Base-by-base conservation (phyloP, 2,113 vertebrate genomes). In the Seriola dumerili region DNA sequence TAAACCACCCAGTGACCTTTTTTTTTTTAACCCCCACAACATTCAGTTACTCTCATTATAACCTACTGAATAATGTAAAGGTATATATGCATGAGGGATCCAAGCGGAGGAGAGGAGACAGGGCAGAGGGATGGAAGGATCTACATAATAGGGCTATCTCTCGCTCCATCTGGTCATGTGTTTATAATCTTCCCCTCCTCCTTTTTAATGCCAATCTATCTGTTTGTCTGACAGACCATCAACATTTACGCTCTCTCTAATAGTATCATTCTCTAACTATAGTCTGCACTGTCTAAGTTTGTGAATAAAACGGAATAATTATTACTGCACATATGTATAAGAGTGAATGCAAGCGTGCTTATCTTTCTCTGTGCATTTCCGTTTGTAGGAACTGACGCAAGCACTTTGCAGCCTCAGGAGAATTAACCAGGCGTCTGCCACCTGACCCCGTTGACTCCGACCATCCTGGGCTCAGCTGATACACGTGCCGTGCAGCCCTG, bases 391-490 rank as follows among this genome's bases (percentile, higher is more conserved):
- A 78, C 69, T 80, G 82, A 86, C 44, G 61, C 32, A 12, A 83
- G 89, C 70, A 55, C 83, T 92, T 75, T 76, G 78, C 34, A 55
- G 50, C 88, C 94, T 89, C 93, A 50, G 72, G 94, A 94, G 95
- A 93, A 90, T 95, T 94, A 96, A 95, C 93, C 88, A 94, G 92
- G 94, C 95, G 92, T 94, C 95, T 95, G 94, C 94, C 93, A 89
- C 85, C 85, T 95, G 94, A 94, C 94, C 95, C 90, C 64, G 38
- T 70, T 92, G 91, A 95, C 94, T 92, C 91, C 17, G 44, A 88
- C 84, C 90, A 77, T 91, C 88, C 90, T 86, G 86, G 85, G 84
- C 91, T 94, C 92, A 95, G 93, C 92, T 92, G 92, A 94, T 93
- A 89, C 91, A 86, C 86, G 93, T 92, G 92, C 88, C 91, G 85